Conservation (phyloP, 2,888 invertebrate genomes). For the Drepana falcataria region DNA sequence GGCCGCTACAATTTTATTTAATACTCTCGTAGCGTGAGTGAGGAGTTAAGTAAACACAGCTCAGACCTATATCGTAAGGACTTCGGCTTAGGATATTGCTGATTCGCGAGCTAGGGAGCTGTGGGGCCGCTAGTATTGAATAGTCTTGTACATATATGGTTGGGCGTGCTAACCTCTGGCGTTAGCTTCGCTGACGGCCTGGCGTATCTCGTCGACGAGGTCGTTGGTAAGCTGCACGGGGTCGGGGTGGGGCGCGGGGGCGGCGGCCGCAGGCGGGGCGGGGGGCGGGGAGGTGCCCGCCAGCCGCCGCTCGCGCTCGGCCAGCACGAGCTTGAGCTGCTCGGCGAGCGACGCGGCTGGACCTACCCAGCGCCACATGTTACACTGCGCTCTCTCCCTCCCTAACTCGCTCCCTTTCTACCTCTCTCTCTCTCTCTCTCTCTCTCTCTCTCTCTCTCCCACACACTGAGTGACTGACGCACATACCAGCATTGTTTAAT, state of each 20-base stretch:
- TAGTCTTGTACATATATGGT: neutral
- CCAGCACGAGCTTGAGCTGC: slow-evolving; percentile 91
- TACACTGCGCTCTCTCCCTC: neutral
- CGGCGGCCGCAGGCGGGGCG: slow-evolving; percentile 4
- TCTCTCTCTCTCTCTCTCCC: too few species aligned
- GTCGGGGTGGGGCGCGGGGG: slow-evolving; percentile 61
- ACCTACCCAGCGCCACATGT: slow-evolving; percentile 43
- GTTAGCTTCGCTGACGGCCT: slow-evolving; percentile 92
- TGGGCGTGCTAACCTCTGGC: slow-evolving; percentile 82
- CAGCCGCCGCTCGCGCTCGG: slow-evolving; percentile 89
- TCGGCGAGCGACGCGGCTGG: slow-evolving; percentile 90
- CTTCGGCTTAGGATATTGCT: too few species aligned
- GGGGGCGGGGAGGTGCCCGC: slow-evolving; percentile 48
- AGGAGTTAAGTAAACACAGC: too few species aligned
- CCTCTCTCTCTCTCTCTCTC: too few species aligned
- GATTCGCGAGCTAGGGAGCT: too few species aligned
- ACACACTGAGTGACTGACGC: too few species aligned
- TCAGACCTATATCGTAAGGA: too few species aligned
- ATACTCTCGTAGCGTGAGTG: too few species aligned
- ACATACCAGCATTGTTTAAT: too few species aligned
- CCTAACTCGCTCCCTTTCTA: too few species aligned
- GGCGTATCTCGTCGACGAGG: slow-evolving; percentile 91
- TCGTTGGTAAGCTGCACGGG: slow-evolving; percentile 87
- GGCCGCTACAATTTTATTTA: too few species aligned
- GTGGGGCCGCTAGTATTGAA: too few species aligned